phyloP scores from a whole-genome alignment of 2,113 vertebrate genomes.

The Ameiurus melas region DNA sequence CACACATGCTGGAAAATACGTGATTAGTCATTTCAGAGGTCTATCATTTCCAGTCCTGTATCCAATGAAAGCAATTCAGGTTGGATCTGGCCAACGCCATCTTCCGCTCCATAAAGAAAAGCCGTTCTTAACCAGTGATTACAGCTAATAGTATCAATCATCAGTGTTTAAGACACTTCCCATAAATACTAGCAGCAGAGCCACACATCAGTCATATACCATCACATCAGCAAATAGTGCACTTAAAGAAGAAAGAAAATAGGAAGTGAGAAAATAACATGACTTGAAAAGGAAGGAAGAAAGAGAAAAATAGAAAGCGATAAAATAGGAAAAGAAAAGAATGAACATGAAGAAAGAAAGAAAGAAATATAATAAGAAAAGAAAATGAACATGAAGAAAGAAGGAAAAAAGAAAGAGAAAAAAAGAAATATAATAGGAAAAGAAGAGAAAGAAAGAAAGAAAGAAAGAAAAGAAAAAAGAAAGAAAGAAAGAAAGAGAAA shows the following conservation, averaged over 20 bases:
- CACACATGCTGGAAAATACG: constrained; percentile 6
- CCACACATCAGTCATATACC: not conserved
- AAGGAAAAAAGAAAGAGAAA: not conserved
- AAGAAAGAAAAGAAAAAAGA: no score
- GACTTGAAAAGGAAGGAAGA: not conserved
- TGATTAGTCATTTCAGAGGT: not conserved
- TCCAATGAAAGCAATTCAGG: not conserved
- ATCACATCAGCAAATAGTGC: not conserved
- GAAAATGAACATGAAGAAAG: no score
- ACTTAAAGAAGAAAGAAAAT: no score
- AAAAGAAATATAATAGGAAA: not conserved
- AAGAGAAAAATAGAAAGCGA: not conserved
- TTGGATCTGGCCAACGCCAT: not conserved
- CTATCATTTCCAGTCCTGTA: not conserved
- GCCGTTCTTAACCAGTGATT: not conserved
- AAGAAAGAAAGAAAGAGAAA: no score
- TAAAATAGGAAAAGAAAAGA: not conserved
- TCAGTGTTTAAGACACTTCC: not conserved
- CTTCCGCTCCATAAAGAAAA: not conserved
- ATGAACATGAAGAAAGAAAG: not conserved
- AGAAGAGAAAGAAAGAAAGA: not conserved
- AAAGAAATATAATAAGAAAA: not conserved
- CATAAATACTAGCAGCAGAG: not conserved
- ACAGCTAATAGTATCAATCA: not conserved
- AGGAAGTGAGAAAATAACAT: no score